A percentile compares a stretch with the other conserved stretches of the same genome.
phyloP scores from a whole-genome alignment of 2,888 invertebrate genomes.

The Leptinotarsa juncta region DNA sequence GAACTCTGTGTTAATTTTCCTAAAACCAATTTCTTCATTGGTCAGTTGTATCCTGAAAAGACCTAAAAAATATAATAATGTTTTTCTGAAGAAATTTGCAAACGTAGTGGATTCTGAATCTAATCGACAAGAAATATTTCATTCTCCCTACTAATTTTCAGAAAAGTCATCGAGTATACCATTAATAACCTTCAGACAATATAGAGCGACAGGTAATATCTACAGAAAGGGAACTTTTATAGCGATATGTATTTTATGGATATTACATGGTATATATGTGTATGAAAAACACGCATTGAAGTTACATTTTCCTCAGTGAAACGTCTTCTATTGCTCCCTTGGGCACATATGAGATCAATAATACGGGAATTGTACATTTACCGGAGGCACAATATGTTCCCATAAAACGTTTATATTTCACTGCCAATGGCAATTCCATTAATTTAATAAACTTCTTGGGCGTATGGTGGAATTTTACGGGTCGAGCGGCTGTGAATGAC shows the following conservation, averaged over 20 bases:
- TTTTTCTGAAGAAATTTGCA: too few relatives aligned
- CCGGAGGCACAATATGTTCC: constrained; percentile 50
- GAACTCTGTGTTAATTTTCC: too few relatives aligned
- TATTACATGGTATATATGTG: constrained; percentile 61
- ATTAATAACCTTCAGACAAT: constrained; percentile 5
- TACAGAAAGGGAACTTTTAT: constrained; percentile 13
- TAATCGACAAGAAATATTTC: background rate
- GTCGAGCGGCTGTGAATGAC: constrained; percentile 14
- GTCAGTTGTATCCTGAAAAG: too few relatives aligned
- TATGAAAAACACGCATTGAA: constrained; percentile 62
- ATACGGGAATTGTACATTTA: constrained; percentile 58
- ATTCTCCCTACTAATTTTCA: background rate
- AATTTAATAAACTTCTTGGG: constrained; percentile 36
- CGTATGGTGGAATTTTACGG: constrained; percentile 21
- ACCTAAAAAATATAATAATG: too few relatives aligned
- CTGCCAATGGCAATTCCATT: constrained; percentile 39
- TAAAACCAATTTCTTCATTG: too few relatives aligned
- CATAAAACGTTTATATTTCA: constrained; percentile 52
- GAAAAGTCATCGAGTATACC: background rate
- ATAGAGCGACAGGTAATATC: constrained; percentile 11
- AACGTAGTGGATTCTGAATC: background rate
- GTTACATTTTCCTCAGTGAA: constrained; percentile 60
- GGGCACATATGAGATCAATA: constrained; percentile 59
- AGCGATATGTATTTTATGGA: constrained; percentile 59
- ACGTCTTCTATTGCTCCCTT: constrained; percentile 59